A percentile compares a stretch with the other conserved stretches of the same genome.
Evolutionary conservation across 2,888 invertebrate species (phyloP).

Genomic region (Belgica antarctica): DNA sequence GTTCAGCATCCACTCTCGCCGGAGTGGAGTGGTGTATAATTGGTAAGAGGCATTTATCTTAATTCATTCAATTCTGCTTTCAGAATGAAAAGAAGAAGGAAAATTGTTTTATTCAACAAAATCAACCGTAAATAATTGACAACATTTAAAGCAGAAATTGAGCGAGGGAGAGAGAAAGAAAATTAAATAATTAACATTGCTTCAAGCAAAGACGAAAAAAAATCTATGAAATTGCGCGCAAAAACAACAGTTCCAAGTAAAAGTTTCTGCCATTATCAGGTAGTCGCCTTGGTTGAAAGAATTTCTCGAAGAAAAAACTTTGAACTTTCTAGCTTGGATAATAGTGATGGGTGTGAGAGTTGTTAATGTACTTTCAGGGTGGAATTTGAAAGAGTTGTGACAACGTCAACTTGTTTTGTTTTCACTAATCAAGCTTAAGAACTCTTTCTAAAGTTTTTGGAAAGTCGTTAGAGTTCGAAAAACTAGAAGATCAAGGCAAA

Average conservation of each 20-base stretch:
- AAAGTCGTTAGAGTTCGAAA: too few relatives aligned
- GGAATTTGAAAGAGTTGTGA: too few relatives aligned
- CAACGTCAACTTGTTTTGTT: too few relatives aligned
- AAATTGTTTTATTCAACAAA: neutral
- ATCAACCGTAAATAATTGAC: slow-evolving; percentile 28
- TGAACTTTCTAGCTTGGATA: too few relatives aligned
- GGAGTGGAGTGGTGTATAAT: slow-evolving; percentile 15
- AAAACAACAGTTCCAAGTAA: too few relatives aligned
- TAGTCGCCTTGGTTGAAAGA: neutral
- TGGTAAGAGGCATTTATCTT: slow-evolving; percentile 28
- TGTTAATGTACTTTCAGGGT: too few relatives aligned
- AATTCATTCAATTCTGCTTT: neutral
- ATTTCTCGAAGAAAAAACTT: neutral
- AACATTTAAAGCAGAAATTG: neutral
- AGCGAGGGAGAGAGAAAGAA: slow-evolving; percentile 1
- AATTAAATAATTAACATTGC: neutral
- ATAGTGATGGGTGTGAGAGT: too few relatives aligned
- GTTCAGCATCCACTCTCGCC: neutral
- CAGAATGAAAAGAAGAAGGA: neutral
- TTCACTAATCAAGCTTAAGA: too few relatives aligned
- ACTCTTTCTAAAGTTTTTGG: too few relatives aligned
- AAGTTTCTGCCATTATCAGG: slow-evolving; percentile 12
- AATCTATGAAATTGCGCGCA: too few relatives aligned
- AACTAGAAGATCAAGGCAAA: too few relatives aligned
- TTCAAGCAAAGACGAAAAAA: neutral